phyloP scores from a whole-genome alignment of 1,140 invertebrate species.

The Drosophila littoralis region DNA sequence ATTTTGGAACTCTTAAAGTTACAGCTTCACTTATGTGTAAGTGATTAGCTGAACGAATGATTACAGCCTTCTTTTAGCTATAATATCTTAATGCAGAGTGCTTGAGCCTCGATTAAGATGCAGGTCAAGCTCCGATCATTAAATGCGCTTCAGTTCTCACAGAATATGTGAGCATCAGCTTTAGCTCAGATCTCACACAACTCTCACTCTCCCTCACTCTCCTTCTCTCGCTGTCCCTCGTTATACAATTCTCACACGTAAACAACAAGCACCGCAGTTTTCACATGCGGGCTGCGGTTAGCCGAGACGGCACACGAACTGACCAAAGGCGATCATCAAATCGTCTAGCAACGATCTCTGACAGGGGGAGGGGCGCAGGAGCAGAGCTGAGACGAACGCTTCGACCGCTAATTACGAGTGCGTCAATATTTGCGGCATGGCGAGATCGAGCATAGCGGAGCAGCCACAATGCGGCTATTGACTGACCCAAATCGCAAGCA shows the following conservation, averaged over 20 bases:
- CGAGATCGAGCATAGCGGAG: conserved; percentile 36
- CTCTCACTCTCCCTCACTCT: neutral
- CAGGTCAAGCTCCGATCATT: conserved; percentile 16
- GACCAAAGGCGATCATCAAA: conserved; percentile 46
- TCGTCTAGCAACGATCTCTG: neutral
- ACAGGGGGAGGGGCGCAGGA: neutral
- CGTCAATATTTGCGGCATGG: conserved; percentile 63
- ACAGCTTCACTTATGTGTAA: no score
- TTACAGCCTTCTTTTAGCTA: neutral
- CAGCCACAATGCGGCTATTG: conserved; percentile 47
- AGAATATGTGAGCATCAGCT: neutral
- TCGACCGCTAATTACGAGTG: conserved; percentile 62
- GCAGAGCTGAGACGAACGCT: conserved; percentile 1
- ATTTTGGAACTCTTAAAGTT: no score
- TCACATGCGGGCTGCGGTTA: conserved; percentile 65
- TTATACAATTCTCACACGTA: conserved; percentile 5
- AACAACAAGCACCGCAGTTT: conserved; percentile 43
- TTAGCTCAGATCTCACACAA: conserved; percentile 25
- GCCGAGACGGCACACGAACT: conserved; percentile 37
- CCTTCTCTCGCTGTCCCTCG: neutral
- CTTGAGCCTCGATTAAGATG: conserved; percentile 28
- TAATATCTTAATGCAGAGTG: conserved; percentile 14
- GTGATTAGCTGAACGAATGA: neutral
- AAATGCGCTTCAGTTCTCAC: conserved; percentile 19
- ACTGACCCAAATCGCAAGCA: conserved; percentile 60